Conservation (phyloP, 2,113 vertebrate species). For the Erinaceus europaeus region DNA sequence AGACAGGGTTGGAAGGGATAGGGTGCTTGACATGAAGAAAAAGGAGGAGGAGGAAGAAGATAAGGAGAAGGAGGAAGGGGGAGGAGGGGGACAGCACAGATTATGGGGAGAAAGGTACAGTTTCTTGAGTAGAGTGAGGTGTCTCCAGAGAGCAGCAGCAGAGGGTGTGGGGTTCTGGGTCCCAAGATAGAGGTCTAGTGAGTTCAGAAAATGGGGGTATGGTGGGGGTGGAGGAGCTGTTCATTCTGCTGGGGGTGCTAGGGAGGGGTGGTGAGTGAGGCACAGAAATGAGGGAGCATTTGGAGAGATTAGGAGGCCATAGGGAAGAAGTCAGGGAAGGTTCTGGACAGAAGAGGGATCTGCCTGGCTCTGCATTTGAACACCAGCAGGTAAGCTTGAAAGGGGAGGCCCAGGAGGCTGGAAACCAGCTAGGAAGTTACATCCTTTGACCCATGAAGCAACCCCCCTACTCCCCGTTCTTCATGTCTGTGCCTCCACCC, state of each 20-base stretch:
- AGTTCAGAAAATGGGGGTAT: background rate
- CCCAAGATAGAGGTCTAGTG: background rate
- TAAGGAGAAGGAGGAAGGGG: background rate
- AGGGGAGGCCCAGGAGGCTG: background rate
- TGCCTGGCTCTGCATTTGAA: background rate
- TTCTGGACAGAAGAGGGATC: background rate
- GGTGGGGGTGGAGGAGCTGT: no score
- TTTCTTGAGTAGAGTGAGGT: background rate
- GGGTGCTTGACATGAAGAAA: background rate
- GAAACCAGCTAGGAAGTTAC: background rate
- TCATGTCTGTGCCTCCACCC: background rate
- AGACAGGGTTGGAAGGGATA: background rate
- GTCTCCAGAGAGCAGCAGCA: background rate
- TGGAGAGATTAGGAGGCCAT: background rate
- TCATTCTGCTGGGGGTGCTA: background rate
- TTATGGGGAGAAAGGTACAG: background rate
- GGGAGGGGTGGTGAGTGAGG: no score
- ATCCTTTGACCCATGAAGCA: background rate
- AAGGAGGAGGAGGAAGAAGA: background rate
- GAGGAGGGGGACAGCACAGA: background rate
- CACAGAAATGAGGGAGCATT: background rate
- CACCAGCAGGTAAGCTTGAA: background rate
- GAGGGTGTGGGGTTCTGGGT: background rate
- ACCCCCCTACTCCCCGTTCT: background rate
- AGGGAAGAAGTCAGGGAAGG: background rate